Evolutionary conservation across 2,888 invertebrate species (phyloP).

Genomic region (Dione juno): DNA sequence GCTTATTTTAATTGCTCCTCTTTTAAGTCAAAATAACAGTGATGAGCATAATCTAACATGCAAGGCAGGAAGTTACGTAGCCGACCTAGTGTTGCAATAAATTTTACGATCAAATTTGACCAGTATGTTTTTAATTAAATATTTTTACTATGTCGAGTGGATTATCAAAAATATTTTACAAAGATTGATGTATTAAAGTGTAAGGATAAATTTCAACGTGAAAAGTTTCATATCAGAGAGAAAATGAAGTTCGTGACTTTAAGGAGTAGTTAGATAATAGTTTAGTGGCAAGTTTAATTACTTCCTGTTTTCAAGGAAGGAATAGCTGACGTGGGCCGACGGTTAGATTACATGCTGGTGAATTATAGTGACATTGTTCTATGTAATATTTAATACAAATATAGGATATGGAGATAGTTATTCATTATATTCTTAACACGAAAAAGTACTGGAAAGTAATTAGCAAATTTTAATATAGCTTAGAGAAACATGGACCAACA

Average conservation of each 20-base stretch:
- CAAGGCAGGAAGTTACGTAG: too few species aligned
- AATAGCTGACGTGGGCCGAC: slow-evolving; percentile 51
- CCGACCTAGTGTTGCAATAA: too few species aligned
- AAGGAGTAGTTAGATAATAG: slow-evolving; percentile 72
- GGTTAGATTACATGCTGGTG: slow-evolving; percentile 15
- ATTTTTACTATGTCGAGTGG: slow-evolving; percentile 28
- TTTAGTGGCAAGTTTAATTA: slow-evolving; percentile 79
- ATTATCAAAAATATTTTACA: slow-evolving; percentile 52
- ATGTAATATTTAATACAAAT: neutral
- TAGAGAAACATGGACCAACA: too few species aligned
- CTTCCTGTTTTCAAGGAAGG: slow-evolving; percentile 65
- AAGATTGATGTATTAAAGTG: slow-evolving; percentile 57
- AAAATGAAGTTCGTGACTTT: slow-evolving; percentile 69
- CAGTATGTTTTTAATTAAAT: too few species aligned
- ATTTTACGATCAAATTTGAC: too few species aligned
- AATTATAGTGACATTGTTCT: slow-evolving; percentile 13
- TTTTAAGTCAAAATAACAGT: too few species aligned
- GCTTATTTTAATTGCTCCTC: too few species aligned
- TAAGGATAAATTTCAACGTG: slow-evolving; percentile 68
- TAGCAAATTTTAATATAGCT: too few species aligned
- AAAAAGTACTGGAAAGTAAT: too few species aligned
- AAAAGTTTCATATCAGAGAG: slow-evolving; percentile 70
- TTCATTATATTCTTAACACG: too few species aligned
- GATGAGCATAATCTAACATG: too few species aligned
- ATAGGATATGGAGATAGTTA: too few species aligned